Percentiles rank a stretch among this genome's conserved stretches.
These are phyloP conservation scores for Melozone crissalis DNA, from an alignment of 2,113 vertebrate genomes.

Conservation along the genomic window DNA sequence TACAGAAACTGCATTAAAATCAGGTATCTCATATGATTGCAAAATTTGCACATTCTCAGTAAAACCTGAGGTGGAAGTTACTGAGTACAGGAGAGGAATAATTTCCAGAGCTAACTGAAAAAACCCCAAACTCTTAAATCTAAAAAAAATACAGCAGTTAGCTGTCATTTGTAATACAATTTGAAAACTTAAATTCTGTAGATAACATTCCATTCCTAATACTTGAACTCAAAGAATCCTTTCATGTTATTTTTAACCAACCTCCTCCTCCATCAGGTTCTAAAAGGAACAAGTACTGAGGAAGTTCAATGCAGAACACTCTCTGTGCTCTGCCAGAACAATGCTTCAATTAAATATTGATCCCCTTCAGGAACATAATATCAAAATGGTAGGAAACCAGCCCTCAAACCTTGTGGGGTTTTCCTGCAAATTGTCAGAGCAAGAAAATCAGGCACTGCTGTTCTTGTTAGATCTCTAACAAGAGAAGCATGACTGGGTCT, in stretches of 20 bases:
- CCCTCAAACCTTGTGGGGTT: neutral
- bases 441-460: neutral
- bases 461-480: neutral
- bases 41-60: neutral
- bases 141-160: neutral
- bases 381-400: neutral
- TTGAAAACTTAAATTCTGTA: neutral
- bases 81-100: neutral
- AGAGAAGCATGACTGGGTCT: neutral
- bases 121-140: neutral
- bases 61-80: neutral
- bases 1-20: neutral
- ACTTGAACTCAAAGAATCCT: neutral
- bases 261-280: neutral
- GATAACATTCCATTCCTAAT: neutral
- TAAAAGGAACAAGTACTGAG: neutral
- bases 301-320: neutral
- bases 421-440: neutral
- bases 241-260: constrained; percentile 41
- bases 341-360: constrained; percentile 1
- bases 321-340: constrained; percentile 5
- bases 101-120: neutral
- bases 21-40: neutral
- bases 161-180: neutral
- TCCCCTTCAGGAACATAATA: neutral